Percentiles rank a stretch among this genome's conserved stretches.
Conservation (phyloP, 2,888 invertebrate genomes). For the Luperina nickerlii region DNA sequence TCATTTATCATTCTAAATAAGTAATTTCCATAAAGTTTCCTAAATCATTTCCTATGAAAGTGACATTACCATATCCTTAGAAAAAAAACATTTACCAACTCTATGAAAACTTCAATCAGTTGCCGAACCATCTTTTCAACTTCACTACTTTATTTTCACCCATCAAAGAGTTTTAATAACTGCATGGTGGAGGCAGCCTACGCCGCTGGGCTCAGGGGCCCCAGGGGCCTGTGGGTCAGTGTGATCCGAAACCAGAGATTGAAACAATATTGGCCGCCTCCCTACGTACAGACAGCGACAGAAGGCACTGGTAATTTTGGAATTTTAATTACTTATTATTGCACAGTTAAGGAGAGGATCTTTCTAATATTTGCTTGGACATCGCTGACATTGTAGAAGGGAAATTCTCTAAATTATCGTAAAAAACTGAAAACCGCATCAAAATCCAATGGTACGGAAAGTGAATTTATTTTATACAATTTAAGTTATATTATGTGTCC, state of each 20-base stretch:
- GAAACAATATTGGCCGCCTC: conserved; percentile 51
- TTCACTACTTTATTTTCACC: conserved; percentile 26
- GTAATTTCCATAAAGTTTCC: neutral
- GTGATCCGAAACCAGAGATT: conserved; percentile 33
- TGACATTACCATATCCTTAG: neutral
- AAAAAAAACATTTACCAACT: neutral
- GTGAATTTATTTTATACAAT: neutral
- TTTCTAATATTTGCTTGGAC: neutral
- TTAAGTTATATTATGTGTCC: too few species aligned
- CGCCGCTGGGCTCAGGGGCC: neutral
- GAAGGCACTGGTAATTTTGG: neutral
- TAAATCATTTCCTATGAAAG: neutral
- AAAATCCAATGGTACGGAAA: neutral
- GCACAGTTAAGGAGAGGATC: neutral
- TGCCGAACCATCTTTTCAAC: neutral
- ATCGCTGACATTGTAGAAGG: neutral
- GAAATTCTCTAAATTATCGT: neutral
- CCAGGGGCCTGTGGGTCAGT: conserved; percentile 49
- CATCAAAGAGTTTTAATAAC: conserved; percentile 59
- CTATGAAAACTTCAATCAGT: conserved; percentile 16
- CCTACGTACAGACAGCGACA: conserved; percentile 25
- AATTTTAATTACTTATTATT: neutral
- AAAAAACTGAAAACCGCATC: neutral
- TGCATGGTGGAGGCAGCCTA: conserved; percentile 13
- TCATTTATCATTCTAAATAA: neutral